Base-by-base conservation (phyloP, 2,797 vertebrate species). In the Philypnodon macrostomus region DNA sequence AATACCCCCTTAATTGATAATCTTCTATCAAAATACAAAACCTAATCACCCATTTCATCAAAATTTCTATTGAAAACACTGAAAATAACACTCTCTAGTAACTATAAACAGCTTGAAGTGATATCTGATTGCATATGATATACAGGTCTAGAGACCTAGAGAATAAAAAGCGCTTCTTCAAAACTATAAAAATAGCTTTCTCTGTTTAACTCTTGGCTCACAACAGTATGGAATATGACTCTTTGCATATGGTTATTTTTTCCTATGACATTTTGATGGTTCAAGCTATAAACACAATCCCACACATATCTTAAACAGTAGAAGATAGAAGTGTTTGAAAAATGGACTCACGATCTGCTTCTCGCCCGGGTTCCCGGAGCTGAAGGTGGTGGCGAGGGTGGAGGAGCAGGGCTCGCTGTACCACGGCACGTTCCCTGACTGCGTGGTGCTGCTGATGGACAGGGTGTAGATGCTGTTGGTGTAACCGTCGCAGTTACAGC, bases 371-470 rank as follows among this genome's bases (percentile, higher is more conserved):
- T 93, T 93, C 77, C 95, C 96, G 0, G 95, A 97, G 90, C 96
- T 98, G 88, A 95, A 98, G 51, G 96, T 97, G 41, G 93, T 93
- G 65, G 96, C 95, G 2, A 98, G 93, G 1, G 96, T 98, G 80
- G 96, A 98, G 1, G 96, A 96, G 86, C 95, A 98, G 77, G 95
- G 95, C 84, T 98, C 96, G 7, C 96, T 98, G 91, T 98, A 98
- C 96, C 96, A 98, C 23, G 96, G 95, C 79, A 98, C 95, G 0
- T 91, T 95, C 59, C 96, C 95, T 0, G 91, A 85, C 86, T 98
- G 94, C 0, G 95, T 97, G 84, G 93, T 95, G 75, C 96, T 98
- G 90, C 96, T 98, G 86, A 98, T 98, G 84, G 96, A 98, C 70
- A 98, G 88, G 0, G 95, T 98, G 87, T 97, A 96, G 79, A 98